Evolutionary conservation across 1,140 invertebrate species (phyloP).

Genomic region (Eriosoma lanigerum): DNA sequence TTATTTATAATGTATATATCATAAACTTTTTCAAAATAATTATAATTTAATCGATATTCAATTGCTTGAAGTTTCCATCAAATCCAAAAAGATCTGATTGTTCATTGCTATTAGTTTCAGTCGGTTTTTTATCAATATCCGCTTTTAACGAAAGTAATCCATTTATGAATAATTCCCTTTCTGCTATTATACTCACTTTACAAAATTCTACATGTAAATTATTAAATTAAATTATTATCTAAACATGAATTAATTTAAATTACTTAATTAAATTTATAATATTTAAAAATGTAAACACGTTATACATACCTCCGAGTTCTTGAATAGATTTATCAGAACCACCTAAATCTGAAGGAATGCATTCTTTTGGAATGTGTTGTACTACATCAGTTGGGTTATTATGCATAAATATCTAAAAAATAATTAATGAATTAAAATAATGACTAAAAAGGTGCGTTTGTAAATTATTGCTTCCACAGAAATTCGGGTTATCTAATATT

Average conservation of each 20-base stretch:
- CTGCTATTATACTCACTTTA: not conserved
- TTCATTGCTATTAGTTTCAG: not conserved
- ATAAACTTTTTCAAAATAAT: too few species aligned
- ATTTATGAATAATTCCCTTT: slow-evolving; percentile 26
- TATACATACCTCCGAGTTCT: slow-evolving; percentile 10
- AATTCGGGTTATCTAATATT: too few species aligned
- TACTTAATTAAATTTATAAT: too few species aligned
- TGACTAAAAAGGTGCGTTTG: too few species aligned
- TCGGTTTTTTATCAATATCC: slow-evolving; percentile 20
- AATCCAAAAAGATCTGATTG: slow-evolving; percentile 20
- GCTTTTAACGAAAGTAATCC: slow-evolving; percentile 36
- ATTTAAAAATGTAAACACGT: not conserved
- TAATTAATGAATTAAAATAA: too few species aligned
- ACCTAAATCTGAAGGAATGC: slow-evolving; percentile 12
- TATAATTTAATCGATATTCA: slow-evolving; percentile 34
- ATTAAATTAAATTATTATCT: not conserved
- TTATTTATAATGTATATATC: too few species aligned
- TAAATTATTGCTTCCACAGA: too few species aligned
- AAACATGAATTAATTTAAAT: too few species aligned
- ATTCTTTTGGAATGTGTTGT: slow-evolving; percentile 19
- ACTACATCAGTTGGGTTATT: not conserved
- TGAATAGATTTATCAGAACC: slow-evolving; percentile 1
- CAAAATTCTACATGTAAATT: not conserved
- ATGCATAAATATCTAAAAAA: slow-evolving; percentile 22
- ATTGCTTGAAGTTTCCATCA: slow-evolving; percentile 29